These are phyloP conservation scores for Neopelma chrysocephalum DNA, from an alignment of 2,797 vertebrate genomes.

Conservation along the genomic window DNA sequence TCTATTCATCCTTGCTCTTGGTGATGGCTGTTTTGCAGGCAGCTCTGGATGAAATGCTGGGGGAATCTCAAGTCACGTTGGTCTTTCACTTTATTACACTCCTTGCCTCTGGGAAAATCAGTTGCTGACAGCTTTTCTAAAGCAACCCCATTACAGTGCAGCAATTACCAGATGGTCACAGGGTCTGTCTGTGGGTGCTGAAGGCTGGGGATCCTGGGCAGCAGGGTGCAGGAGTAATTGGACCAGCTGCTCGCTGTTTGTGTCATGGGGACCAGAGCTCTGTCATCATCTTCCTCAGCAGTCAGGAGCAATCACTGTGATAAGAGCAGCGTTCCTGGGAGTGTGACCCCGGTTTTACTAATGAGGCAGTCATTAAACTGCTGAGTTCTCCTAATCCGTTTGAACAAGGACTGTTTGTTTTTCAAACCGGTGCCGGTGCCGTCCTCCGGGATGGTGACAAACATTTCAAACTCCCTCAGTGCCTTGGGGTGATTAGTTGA, in stretches of 20 bases:
- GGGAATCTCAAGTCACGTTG: not conserved
- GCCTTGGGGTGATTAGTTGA: not conserved
- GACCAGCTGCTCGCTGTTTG: not conserved
- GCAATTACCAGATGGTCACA: not conserved
- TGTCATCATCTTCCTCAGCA: not conserved
- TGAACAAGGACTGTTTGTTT: not conserved
- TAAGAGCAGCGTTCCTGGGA: not conserved
- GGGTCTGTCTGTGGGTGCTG: not conserved
- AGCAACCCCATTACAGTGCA: not conserved
- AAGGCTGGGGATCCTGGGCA: not conserved
- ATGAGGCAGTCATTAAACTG: constrained; percentile 15
- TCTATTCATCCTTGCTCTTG: not conserved
- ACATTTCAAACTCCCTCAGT: not conserved
- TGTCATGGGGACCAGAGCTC: not conserved
- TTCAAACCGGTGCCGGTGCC: not conserved
- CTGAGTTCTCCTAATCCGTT: not conserved
- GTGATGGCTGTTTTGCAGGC: not conserved
- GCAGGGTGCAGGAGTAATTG: not conserved
- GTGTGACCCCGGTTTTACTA: not conserved
- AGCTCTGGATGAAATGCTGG: not conserved
- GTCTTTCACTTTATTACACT: not conserved
- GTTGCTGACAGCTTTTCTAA: not conserved
- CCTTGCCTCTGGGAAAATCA: not conserved
- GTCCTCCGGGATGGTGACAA: not conserved
- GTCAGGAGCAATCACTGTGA: not conserved